These are phyloP conservation scores for Megalops cyprinoides DNA, from an alignment of 2,797 vertebrate genomes.

Conservation along the genomic window DNA sequence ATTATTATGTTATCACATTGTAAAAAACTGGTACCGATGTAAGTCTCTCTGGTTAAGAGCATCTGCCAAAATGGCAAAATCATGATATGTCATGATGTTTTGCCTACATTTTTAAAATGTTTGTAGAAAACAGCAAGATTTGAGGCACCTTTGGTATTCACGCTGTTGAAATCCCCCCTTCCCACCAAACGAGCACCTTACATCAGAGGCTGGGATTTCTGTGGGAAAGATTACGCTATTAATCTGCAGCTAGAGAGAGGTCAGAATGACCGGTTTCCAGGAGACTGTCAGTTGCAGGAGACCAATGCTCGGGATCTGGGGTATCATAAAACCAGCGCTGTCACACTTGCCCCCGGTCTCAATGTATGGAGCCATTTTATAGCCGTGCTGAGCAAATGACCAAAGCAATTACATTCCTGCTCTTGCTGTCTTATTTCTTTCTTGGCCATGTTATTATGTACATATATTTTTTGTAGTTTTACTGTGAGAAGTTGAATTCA, in stretches of 20 bases:
- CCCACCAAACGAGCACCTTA: too few species aligned
- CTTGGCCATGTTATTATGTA: not conserved
- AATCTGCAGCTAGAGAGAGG: not conserved
- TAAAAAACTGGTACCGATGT: too few species aligned
- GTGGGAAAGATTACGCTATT: not conserved
- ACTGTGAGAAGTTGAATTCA: not conserved
- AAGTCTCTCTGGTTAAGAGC: too few species aligned
- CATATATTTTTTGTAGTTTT: not conserved
- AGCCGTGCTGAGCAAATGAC: not conserved
- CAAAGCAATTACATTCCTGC: not conserved
- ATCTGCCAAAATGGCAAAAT: too few species aligned
- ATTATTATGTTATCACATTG: too few species aligned
- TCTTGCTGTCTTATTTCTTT: not conserved
- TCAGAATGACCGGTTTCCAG: constrained; percentile 17
- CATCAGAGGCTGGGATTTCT: not conserved
- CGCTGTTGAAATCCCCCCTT: not conserved
- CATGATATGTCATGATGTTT: too few species aligned
- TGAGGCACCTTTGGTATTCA: not conserved
- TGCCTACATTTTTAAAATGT: too few species aligned
- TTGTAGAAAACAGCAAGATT: too few species aligned
- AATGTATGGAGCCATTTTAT: not conserved
- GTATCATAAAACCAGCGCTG: not conserved
- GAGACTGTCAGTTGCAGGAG: constrained; percentile 15
- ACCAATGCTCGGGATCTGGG: not conserved
- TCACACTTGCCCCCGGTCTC: not conserved